Evolutionary conservation across 1,140 invertebrate species (phyloP).

Genomic region (Propsilocerus akamusi): DNA sequence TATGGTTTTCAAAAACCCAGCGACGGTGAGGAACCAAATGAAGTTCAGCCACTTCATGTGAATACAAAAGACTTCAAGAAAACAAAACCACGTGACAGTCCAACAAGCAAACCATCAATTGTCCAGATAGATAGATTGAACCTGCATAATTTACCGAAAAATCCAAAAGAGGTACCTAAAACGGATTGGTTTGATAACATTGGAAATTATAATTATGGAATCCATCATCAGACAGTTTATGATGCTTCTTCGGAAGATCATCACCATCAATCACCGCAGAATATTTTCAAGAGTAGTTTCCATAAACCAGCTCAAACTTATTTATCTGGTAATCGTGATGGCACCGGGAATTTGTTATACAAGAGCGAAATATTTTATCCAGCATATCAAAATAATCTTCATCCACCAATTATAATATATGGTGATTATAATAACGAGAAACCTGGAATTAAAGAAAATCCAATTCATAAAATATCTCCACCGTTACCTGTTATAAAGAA

Average conservation of each 20-base stretch:
- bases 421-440: no score
- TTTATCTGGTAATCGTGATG: not conserved
- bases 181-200: not conserved
- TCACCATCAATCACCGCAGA: not conserved
- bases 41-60: not conserved
- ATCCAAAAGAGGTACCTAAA: not conserved
- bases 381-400: not conserved
- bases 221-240: not conserved
- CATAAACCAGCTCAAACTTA: not conserved
- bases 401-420: not conserved
- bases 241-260: not conserved
- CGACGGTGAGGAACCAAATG: not conserved
- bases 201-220: not conserved
- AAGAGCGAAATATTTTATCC: not conserved
- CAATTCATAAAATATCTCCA: no score
- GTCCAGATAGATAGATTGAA: not conserved
- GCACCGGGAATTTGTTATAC: not conserved
- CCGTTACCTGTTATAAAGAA: no score
- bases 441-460: no score
- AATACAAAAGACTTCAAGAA: not conserved
- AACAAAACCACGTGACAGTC: not conserved
- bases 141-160: not conserved
- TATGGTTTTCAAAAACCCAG: not conserved
- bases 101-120: no score
- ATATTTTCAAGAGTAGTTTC: not conserved